Evolutionary conservation across 2,113 vertebrate genomes (phyloP), one percentile per base, ranked within the genome.

Genomic region (Seriola quinqueradiata): DNA sequence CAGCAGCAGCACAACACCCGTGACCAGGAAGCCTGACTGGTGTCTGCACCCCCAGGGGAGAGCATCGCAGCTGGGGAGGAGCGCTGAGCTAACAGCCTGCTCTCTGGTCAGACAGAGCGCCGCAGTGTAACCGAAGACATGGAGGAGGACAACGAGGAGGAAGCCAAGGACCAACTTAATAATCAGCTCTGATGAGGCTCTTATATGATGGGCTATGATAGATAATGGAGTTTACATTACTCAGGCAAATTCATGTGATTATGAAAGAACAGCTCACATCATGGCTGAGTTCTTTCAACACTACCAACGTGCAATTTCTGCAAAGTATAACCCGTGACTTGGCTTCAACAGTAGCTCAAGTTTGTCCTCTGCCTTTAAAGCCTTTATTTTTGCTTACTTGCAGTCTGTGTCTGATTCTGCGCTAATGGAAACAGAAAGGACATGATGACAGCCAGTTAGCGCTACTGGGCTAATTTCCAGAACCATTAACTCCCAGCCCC

Each of bases 11-110:
- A 79, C 75, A 78, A 81, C 60, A 81, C 79, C 83, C 65, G 32
- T 90, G 91, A 88, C 74, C 34, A 1, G 75, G 79, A 66, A 82
- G 69, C 73, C 60, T 64, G 81, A 74, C 82, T 81, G 73, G 64
- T 68, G 77, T 65, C 66, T 72, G 60, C 7, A 44, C 44, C 76
- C 86, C 73, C 71, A 8, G 55, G 86, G 82, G 81, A 84, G 64
- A 54, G 77, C 77, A 50, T 81, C 79, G 10, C 75, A 74, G 86
- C 81, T 66, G 81, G 65, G 58, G 54, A 71, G 84, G 74, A 79
- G 82, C 25, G 5, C 77, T 36, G 71, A 77, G 80, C 83, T 42
- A 11, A 64, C 58, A 50, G 81, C 81, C 75, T 77, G 71, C 25
- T 60, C 65, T 77, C 78, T 70, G 66, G 67, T 64, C 36, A 40